These are phyloP conservation scores for Aegotheles bennettii DNA, from an alignment of 2,113 vertebrate species.

Conservation along the genomic window DNA sequence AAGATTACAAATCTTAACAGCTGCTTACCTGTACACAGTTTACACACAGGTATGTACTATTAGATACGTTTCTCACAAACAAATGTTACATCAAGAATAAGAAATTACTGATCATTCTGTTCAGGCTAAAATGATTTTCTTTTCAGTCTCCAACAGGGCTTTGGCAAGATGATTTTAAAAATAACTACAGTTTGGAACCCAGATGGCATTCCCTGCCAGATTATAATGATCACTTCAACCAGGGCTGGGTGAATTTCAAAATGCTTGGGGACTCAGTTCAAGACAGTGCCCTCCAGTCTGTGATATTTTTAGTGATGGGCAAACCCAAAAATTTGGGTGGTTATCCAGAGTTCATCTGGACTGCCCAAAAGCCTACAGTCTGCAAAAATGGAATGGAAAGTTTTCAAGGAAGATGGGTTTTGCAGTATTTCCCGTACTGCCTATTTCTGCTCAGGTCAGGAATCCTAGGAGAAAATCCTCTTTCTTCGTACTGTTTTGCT, in stretches of 20 bases:
- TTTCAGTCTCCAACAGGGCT: background rate
- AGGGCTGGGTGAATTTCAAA: conserved; percentile 45
- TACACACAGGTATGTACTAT: background rate
- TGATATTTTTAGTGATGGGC: conserved; percentile 15
- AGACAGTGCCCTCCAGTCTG: conserved; percentile 33
- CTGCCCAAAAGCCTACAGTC: conserved; percentile 34
- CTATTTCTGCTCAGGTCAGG: conserved; percentile 29
- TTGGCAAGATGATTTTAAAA: conserved; percentile 35
- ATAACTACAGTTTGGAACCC: conserved; percentile 25
- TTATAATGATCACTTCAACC: conserved; percentile 51
- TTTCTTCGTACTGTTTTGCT: background rate
- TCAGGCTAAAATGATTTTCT: background rate
- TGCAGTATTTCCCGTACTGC: conserved; percentile 34
- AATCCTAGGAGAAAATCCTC: conserved; percentile 36
- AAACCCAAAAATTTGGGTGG: conserved; percentile 52
- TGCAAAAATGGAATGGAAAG: conserved; percentile 47
- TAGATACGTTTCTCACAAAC: background rate
- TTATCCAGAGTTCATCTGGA: conserved; percentile 56
- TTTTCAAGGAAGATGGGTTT: conserved; percentile 21
- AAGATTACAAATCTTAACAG: background rate
- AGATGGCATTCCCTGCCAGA: conserved; percentile 33
- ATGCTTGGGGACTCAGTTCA: background rate
- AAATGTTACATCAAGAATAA: background rate
- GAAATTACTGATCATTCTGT: background rate
- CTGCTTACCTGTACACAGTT: background rate